These are phyloP conservation scores for Archocentrus centrarchus DNA, from an alignment of 2,113 vertebrate genomes.

Conservation along the genomic window DNA sequence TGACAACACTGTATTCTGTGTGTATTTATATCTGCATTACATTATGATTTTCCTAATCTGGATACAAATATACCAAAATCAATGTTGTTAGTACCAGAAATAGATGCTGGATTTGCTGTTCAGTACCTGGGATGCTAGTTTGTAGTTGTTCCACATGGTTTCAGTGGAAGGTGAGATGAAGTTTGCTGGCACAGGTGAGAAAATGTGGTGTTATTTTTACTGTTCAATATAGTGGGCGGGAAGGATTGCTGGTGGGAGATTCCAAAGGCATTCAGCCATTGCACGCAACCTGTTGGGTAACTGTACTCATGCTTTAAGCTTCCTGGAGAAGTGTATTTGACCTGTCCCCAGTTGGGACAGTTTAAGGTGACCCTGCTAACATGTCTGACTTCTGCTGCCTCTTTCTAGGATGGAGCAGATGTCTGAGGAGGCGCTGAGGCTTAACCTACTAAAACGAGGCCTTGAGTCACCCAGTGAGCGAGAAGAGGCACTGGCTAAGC, in stretches of 20 bases:
- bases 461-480: slow-evolving; percentile 91
- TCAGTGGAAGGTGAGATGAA: neutral
- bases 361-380: slow-evolving; percentile 1
- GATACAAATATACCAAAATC: neutral
- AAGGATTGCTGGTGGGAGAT: fast-evolving
- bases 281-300: neutral
- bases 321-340: neutral
- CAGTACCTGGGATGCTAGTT: neutral
- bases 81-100: neutral
- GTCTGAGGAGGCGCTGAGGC: slow-evolving; percentile 93
- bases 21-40: neutral
- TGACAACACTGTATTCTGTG: neutral
- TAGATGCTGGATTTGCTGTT: neutral
- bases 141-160: neutral
- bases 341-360: neutral
- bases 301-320: neutral
- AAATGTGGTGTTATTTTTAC: neutral
- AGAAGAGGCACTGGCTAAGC: slow-evolving; percentile 93
- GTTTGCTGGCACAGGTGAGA: neutral
- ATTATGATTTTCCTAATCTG: neutral
- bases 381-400: neutral
- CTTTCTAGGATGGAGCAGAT: slow-evolving; percentile 93
- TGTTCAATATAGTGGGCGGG: neutral
- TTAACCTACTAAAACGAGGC: slow-evolving; percentile 93
- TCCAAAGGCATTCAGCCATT: neutral